Evolutionary conservation across 1,140 invertebrate genomes (phyloP).

Genomic region (Macrocentrus cingulum): DNA sequence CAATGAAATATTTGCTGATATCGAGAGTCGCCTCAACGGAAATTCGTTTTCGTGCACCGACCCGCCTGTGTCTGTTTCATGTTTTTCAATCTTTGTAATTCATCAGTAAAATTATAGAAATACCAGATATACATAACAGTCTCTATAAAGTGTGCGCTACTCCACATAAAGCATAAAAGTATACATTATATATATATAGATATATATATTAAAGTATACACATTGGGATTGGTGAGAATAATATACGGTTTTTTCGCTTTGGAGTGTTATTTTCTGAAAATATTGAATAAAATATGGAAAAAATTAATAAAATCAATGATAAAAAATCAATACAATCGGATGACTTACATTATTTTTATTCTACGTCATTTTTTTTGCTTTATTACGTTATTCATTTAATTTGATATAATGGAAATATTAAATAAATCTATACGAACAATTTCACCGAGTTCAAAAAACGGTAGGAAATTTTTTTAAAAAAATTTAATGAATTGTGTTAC

Average conservation of each 20-base stretch:
- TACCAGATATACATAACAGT: conserved; percentile 59
- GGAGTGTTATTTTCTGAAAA: conserved; percentile 63
- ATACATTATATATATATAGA: conserved; percentile 56
- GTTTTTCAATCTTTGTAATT: conserved; percentile 62
- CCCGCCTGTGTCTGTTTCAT: conserved; percentile 56
- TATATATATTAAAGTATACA: conserved; percentile 57
- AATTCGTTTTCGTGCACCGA: conserved; percentile 31
- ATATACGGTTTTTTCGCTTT: conserved; percentile 58
- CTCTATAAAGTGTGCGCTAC: conserved; percentile 60
- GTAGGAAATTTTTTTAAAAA: too few species aligned
- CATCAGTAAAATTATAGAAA: conserved; percentile 59
- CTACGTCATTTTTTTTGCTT: conserved; percentile 23
- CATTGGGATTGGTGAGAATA: conserved; percentile 59
- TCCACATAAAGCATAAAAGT: conserved; percentile 54
- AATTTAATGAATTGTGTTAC: too few species aligned
- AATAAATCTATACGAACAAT: too few species aligned
- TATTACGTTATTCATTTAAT: neutral
- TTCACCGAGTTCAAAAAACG: too few species aligned
- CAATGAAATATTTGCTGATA: neutral
- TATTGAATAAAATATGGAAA: conserved; percentile 61
- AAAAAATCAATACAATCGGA: conserved; percentile 41
- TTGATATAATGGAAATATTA: too few species aligned
- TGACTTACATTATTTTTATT: too few species aligned
- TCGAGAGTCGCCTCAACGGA: neutral
- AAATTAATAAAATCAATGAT: conserved; percentile 59